A percentile compares a stretch with the other conserved stretches of the same genome.
phyloP scores from a whole-genome alignment of 2,113 vertebrate genomes.

The Erinaceus europaeus region DNA sequence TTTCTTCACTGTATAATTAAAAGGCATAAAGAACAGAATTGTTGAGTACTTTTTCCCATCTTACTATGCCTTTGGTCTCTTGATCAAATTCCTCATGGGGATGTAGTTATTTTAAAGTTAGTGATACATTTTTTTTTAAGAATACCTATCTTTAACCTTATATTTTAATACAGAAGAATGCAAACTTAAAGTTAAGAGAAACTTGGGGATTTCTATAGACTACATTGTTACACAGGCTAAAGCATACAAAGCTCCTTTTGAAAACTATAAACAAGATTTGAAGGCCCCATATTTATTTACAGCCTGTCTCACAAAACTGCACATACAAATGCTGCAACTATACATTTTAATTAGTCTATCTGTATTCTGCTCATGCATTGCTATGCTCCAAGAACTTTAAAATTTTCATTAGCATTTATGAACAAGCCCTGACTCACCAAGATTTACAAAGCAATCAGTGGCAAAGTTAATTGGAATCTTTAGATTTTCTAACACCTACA shows the following conservation, averaged over 20 bases:
- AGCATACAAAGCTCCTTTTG: background rate
- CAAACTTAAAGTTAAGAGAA: background rate
- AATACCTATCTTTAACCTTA: background rate
- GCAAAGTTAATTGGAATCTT: slow-evolving; percentile 55
- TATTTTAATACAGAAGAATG: slow-evolving; percentile 19
- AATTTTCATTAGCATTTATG: background rate
- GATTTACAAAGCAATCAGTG: slow-evolving; percentile 62
- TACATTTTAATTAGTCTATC: slow-evolving; percentile 55
- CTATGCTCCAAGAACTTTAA: slow-evolving; percentile 30
- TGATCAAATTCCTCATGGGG: slow-evolving; percentile 25
- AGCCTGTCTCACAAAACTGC: slow-evolving; percentile 6
- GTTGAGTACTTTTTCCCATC: background rate
- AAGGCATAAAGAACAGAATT: background rate
- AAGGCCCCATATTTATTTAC: slow-evolving; percentile 35
- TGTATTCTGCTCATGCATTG: background rate
- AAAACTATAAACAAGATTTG: background rate
- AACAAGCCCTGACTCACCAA: slow-evolving; percentile 60
- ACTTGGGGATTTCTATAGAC: background rate
- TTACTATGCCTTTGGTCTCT: background rate
- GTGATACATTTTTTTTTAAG: background rate
- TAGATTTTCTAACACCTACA: slow-evolving; percentile 49
- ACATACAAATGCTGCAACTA: background rate
- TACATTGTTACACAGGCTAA: background rate
- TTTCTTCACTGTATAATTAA: slow-evolving; percentile 59
- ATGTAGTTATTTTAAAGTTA: background rate